Percentiles rank a stretch among this genome's conserved stretches.
These are phyloP conservation scores for Nomada ferruginata DNA, from an alignment of 2,888 invertebrate genomes.

Conservation along the genomic window DNA sequence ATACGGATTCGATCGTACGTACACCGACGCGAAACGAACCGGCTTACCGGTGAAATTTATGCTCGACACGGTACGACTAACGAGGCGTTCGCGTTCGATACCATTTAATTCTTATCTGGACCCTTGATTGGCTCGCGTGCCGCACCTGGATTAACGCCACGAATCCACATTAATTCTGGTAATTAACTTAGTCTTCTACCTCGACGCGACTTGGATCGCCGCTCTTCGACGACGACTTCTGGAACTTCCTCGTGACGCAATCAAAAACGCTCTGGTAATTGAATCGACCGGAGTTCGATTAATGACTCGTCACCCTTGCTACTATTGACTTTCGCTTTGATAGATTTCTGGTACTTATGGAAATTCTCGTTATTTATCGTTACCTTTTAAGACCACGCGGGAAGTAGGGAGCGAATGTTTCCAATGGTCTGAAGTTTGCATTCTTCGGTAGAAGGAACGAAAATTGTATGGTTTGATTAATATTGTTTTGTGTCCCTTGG, in stretches of 20 bases:
- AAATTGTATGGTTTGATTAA: background rate
- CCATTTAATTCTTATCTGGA: slow-evolving; percentile 76
- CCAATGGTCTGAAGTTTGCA: background rate
- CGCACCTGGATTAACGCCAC: slow-evolving; percentile 72
- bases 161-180: slow-evolving; percentile 73
- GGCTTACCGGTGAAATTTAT: slow-evolving; percentile 68
- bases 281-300: slow-evolving; percentile 30
- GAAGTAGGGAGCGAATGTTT: background rate
- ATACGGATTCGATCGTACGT: slow-evolving; percentile 37
- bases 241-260: slow-evolving; percentile 11
- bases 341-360: background rate
- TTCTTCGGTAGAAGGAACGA: background rate
- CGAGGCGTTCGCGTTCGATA: slow-evolving; percentile 71
- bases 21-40: slow-evolving; percentile 40
- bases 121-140: slow-evolving; percentile 78
- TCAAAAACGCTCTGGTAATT: slow-evolving; percentile 32
- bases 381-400: background rate
- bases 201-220: slow-evolving; percentile 50
- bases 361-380: background rate
- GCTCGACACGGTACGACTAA: slow-evolving; percentile 66
- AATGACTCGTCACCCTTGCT: slow-evolving; percentile 23
- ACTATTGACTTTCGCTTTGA: slow-evolving; percentile 9
- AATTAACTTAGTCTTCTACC: slow-evolving; percentile 65
- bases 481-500: background rate
- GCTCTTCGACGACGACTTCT: slow-evolving; percentile 22